Conservation (phyloP, 2,113 vertebrate species). For the Corythoichthys intestinalis region DNA sequence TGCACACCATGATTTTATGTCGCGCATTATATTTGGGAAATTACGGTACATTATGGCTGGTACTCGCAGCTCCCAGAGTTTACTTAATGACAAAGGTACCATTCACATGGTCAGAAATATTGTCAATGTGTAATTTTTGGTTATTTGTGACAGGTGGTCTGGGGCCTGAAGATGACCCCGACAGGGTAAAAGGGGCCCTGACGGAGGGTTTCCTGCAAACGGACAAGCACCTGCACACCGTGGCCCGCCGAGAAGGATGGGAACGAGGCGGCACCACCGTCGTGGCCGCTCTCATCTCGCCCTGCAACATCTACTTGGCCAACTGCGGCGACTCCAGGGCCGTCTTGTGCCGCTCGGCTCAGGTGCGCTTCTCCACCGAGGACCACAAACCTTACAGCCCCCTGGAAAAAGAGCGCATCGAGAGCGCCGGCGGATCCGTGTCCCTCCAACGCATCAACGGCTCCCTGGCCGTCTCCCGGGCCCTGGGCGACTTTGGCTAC, state of each 20-base stretch:
- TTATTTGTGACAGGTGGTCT: constrained; percentile 53
- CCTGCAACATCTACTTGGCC: constrained; percentile 74
- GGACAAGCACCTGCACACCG: constrained; percentile 71
- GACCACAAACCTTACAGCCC: constrained; percentile 79
- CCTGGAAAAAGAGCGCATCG: constrained; percentile 77
- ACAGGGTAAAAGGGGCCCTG: constrained; percentile 65
- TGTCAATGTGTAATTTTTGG: too few species aligned
- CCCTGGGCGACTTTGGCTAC: constrained; percentile 80
- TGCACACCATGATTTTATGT: too few species aligned
- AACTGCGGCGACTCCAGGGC: constrained; percentile 81
- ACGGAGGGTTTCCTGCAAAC: constrained; percentile 70
- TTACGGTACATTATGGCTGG: too few species aligned
- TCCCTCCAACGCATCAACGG: constrained; percentile 75
- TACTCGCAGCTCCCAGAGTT: too few species aligned
- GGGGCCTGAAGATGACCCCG: constrained; percentile 63
- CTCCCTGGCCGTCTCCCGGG: constrained; percentile 79
- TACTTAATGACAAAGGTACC: too few species aligned
- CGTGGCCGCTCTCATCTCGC: constrained; percentile 71
- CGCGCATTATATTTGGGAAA: too few species aligned
- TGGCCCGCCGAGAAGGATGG: constrained; percentile 71
- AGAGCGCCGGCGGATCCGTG: constrained; percentile 75
- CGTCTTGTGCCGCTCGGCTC: constrained; percentile 71
- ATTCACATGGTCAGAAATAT: too few species aligned
- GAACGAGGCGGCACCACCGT: constrained; percentile 76
- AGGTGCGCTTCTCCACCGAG: constrained; percentile 76